phyloP scores from a whole-genome alignment of 2,113 vertebrate genomes.

The Pelodiscus sinensis region DNA sequence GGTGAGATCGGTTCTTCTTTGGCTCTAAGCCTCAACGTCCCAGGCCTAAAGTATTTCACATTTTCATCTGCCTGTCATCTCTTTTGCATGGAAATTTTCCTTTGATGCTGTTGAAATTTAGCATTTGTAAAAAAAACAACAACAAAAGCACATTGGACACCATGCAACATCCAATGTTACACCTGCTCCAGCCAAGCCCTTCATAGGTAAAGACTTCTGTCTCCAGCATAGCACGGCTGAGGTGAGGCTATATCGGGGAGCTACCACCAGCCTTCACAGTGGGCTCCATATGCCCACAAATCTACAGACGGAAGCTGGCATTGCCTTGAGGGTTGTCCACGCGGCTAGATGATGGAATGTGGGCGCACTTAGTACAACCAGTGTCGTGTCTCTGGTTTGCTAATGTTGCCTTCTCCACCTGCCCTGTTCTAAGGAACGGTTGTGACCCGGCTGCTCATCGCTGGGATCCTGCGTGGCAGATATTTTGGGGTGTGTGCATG shows the following conservation, averaged over 20 bases:
- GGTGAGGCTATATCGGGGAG: not conserved
- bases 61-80: not conserved
- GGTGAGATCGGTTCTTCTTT: not conserved
- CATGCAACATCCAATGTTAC: not conserved
- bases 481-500: not conserved
- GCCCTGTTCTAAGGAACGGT: accelerated
- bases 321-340: not conserved
- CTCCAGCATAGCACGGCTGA: not conserved
- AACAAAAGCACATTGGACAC: not conserved
- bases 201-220: not conserved
- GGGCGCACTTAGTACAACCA: too few species aligned
- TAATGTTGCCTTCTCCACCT: not conserved
- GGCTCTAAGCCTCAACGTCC: not conserved
- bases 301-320: not conserved
- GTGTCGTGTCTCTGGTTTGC: not conserved
- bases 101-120: not conserved
- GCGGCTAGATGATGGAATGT: not conserved
- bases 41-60: not conserved
- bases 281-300: not conserved
- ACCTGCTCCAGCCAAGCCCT: not conserved
- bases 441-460: not conserved
- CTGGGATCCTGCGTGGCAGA: not conserved
- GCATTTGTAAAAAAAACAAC: not conserved
- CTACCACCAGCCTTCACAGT: not conserved
- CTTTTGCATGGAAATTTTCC: not conserved